A percentile compares a stretch with the other conserved stretches of the same genome.
Evolutionary conservation across 2,113 vertebrate species (phyloP).

Genomic region (Ctenodactylus gundi): DNA sequence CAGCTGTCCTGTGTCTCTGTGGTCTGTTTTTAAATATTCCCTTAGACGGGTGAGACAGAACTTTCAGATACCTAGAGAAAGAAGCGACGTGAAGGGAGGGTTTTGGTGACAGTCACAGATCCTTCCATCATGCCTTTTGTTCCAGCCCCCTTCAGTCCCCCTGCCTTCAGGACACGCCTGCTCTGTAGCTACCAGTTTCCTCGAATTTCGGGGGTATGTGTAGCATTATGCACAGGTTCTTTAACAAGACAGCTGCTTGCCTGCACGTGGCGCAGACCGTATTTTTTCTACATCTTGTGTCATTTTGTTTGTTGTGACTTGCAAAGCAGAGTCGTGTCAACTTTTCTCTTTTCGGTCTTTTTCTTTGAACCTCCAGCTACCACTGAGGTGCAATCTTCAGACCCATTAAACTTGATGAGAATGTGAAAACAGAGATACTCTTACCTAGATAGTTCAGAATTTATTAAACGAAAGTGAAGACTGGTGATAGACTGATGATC

Average conservation of each 20-base stretch:
- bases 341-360: neutral
- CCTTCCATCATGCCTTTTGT: neutral
- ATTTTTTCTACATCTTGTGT: neutral
- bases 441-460: neutral
- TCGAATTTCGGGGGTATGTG: neutral
- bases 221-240: neutral
- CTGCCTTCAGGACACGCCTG: neutral
- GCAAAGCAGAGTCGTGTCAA: neutral
- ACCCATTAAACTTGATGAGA: neutral
- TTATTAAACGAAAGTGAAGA: neutral
- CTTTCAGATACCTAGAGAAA: slow-evolving; percentile 14
- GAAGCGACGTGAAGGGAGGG: neutral
- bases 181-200: neutral
- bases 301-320: neutral
- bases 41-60: neutral
- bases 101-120: neutral
- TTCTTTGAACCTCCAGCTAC: neutral
- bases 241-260: neutral
- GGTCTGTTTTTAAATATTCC: neutral
- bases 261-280: neutral
- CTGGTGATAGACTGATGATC: neutral
- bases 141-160: neutral
- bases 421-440: neutral
- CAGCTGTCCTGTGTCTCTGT: neutral
- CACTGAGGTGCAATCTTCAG: neutral